phyloP scores from a whole-genome alignment of 2,113 vertebrate species.

The Propithecus coquereli region DNA sequence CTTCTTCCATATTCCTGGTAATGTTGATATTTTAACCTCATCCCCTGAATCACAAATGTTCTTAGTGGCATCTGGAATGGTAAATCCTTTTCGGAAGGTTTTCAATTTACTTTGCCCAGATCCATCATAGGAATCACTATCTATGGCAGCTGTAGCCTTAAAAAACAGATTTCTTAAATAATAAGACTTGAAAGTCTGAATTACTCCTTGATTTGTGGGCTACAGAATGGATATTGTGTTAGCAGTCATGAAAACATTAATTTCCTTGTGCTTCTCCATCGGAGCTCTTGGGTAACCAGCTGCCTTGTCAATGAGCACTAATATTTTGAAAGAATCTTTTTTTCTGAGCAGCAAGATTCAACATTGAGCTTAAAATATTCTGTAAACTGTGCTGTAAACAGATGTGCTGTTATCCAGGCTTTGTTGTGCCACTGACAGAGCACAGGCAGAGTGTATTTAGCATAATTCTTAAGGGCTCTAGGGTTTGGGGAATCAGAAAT shows the following conservation, averaged over 20 bases:
- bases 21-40: not conserved
- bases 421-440: not conserved
- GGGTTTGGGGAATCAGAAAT: not conserved
- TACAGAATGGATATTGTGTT: not conserved
- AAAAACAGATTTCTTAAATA: not conserved
- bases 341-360: not conserved
- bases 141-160: not conserved
- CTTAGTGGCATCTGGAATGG: not conserved
- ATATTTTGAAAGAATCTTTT: not conserved
- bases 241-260: not conserved
- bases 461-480: not conserved
- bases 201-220: not conserved
- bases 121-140: not conserved
- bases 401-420: not conserved
- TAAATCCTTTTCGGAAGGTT: not conserved
- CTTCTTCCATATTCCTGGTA: not conserved
- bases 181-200: not conserved
- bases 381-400: not conserved
- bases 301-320: not conserved
- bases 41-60: not conserved
- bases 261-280: not conserved
- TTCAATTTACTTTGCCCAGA: not conserved
- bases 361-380: not conserved
- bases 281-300: not conserved
- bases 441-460: not conserved